Base-by-base conservation (phyloP, 2,113 vertebrate species). In the Pachycephala philippinensis region DNA sequence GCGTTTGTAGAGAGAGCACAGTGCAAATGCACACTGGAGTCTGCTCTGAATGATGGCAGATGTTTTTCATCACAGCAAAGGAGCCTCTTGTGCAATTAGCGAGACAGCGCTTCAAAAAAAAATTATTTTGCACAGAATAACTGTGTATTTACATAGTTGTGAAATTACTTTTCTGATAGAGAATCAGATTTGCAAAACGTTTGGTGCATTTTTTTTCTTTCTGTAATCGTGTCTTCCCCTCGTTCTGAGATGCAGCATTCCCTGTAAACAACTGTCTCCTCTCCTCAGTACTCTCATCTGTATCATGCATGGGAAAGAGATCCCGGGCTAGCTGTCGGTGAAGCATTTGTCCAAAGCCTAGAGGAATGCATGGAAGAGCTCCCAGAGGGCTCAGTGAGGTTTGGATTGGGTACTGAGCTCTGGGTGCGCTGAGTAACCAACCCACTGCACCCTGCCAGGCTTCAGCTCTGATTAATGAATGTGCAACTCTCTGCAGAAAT, bases 61-160 rank as follows among this genome's bases (percentile, higher is more conserved):
- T 93, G 87, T 83, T 93, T 83, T 70, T 63, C 87, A 68, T 94
- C 81, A 63, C 54, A 74, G 82, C 79, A 77, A 93, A 94, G 71
- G 75, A 96, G n/a, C n/a, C 42, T 93, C 79, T 94, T 96, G 87
- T 90, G 92, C 90, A 96, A 93, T 89, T 77, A 91, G 66, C 35
- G 23, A 75, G 35, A 71, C 31, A 71, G n/a, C 52, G 44, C 63
- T 72, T 87, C 22, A 33, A 56, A 65, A 33, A 77, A 64, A 27
- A 11, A 11, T 20, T 35, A 76, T 70, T 64, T 92, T 90, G 19
- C 82, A 81, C 68, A 57, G 71, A 94, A 92, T 64, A 93, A 74
- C 50, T 63, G 21, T 64, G 18, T 93, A 63, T 91, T 95, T 95
- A 78, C 78, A 85, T 80, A 54, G 42, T 74, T 87, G 63, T 90